Conservation (phyloP, 2,113 vertebrate genomes). For the Caretta caretta region DNA sequence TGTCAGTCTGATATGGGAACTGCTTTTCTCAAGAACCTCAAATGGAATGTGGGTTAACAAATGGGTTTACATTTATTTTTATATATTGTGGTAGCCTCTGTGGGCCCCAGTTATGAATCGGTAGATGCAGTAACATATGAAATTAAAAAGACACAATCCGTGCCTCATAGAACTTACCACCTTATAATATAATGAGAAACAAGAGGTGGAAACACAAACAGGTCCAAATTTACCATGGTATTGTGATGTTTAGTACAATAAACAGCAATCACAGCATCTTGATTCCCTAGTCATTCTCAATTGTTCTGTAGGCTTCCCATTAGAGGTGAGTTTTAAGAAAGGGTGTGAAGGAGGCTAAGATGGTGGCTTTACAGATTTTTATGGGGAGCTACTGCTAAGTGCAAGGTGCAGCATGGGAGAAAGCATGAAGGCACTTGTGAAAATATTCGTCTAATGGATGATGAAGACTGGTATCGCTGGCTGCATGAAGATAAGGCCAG, state of each 20-base stretch:
- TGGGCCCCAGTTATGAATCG: background rate
- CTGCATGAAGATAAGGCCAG: background rate
- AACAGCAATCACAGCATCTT: background rate
- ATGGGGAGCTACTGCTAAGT: background rate
- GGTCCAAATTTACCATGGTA: background rate
- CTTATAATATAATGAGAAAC: background rate
- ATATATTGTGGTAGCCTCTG: background rate
- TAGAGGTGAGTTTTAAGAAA: background rate
- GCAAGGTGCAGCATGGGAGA: background rate
- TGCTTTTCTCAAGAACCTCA: background rate
- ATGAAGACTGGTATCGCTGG: background rate
- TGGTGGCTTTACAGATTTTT: background rate
- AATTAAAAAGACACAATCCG: background rate
- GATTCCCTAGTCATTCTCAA: background rate
- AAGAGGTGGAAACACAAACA: background rate
- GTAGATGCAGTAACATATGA: background rate
- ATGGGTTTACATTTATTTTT: background rate
- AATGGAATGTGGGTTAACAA: background rate
- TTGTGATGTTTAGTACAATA: background rate
- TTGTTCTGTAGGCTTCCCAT: background rate
- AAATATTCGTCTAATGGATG: background rate
- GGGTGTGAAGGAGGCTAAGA: background rate
- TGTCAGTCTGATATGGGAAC: background rate
- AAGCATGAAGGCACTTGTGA: background rate
- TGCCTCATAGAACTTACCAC: background rate